Base-by-base conservation (phyloP, 2,888 invertebrate genomes). In the Coenonympha arcania region DNA sequence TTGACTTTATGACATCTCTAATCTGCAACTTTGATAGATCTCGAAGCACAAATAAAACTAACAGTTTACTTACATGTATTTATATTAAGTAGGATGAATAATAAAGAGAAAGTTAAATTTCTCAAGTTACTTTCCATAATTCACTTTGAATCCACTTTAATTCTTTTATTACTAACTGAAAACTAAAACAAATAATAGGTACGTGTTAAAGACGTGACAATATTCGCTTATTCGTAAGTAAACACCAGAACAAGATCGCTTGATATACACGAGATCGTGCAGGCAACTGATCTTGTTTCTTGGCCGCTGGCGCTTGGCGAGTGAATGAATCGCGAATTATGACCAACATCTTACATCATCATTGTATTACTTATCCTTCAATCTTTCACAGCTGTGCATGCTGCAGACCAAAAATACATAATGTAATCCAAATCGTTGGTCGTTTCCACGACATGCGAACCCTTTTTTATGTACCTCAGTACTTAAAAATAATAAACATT, bases 1-100 rank as follows among this genome's bases (percentile, higher is more conserved):
- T 59, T 60, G 61, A 61, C 59, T 44, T n/a, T 41, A 54, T 47
- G 55, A 58, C 56, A 49, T 42, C 41, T 51, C 31, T 46, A 49
- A 55, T 56, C 47, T 24, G 2, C 5, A 11, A 16, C 19, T 43
- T 13, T 22, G 50, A 48, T 54, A 46, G 40, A 50, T 20, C 11
- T 22, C 13, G 31, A n/a, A 33, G 34, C 19, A 28, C 3, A 19
- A 22, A 2, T 13, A 16, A 44, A 52, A 47, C 31, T n/a, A 36
- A 6, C 15, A 41, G 34, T 33, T 19, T 22, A 59, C 62, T 61
- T 43, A 62, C 62, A 48, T 48, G 47, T 33, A 33, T 44, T 50
- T 40, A 54, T 33, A 39, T 54, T 44, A 18, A 52, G 49, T 11
- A 47, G 47, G n/a, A n/a, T n/a, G 16, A 59, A 56, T 37, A 56